Conservation (phyloP, 2,797 vertebrate species). For the Miichthys miiuy region DNA sequence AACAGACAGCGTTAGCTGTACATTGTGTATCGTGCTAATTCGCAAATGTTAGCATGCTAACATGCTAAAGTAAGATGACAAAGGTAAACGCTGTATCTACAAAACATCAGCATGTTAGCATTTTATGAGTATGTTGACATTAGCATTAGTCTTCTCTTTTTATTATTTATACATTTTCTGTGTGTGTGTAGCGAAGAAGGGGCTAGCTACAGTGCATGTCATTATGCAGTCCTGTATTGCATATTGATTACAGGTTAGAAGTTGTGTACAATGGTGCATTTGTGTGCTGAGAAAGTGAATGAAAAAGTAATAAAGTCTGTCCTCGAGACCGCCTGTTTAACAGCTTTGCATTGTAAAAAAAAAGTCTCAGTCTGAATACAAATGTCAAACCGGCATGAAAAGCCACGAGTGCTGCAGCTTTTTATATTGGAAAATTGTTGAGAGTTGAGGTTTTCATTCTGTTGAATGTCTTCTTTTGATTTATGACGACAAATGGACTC, state of each 20-base stretch:
- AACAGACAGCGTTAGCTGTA: too few species aligned
- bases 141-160: neutral
- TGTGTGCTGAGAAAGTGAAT: conserved; percentile 8
- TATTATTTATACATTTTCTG: neutral
- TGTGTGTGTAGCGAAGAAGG: neutral
- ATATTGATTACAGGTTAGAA: neutral
- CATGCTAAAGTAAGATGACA: neutral
- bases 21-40: neutral
- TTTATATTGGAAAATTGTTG: conserved; percentile 13
- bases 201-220: neutral
- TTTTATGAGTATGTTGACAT: neutral
- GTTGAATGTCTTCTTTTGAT: conserved; percentile 9
- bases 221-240: neutral
- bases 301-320: neutral
- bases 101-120: neutral
- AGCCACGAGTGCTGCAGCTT: conserved; percentile 23
- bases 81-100: neutral
- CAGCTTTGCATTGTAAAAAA: neutral
- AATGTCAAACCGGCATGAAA: conserved; percentile 38
- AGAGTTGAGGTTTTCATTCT: conserved; percentile 6
- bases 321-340: neutral
- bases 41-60: neutral
- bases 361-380: neutral
- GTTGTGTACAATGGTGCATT: neutral
- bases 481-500: conserved; percentile 28